These are phyloP conservation scores for Tamias sibiricus DNA, from an alignment of 2,113 vertebrate genomes.

Conservation along the genomic window DNA sequence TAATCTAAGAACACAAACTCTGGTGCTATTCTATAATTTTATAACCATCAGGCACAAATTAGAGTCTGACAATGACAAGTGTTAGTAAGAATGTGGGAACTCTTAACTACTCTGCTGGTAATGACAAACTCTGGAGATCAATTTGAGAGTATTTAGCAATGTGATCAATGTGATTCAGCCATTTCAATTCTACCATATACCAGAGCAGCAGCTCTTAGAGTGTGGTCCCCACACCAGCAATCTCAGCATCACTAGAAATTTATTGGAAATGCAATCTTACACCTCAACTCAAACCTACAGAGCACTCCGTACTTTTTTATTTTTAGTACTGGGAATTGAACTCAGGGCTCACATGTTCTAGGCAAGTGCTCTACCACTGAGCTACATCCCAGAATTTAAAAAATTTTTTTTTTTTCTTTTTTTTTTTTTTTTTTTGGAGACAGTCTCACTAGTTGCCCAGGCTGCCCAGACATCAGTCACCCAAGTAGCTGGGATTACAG, in stretches of 20 bases:
- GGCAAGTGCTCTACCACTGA: too few relatives aligned
- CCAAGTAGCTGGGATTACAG: too few relatives aligned
- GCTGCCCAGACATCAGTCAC: too few relatives aligned
- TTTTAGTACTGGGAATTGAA: too few relatives aligned
- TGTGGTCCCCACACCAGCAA: neutral
- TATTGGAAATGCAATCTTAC: neutral
- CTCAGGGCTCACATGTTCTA: too few relatives aligned
- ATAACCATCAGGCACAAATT: neutral
- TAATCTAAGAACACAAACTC: neutral
- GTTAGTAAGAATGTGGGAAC: neutral
- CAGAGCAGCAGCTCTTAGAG: neutral
- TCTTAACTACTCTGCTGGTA: neutral
- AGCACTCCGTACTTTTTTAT: neutral
- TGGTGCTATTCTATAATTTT: neutral
- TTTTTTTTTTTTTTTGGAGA: too few relatives aligned
- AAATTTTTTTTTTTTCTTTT: too few relatives aligned
- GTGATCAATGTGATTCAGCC: neutral
- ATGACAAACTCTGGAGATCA: neutral
- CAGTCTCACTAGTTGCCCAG: too few relatives aligned
- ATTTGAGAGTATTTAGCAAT: neutral
- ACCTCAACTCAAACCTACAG: neutral
- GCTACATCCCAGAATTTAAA: too few relatives aligned
- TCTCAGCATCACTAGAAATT: neutral
- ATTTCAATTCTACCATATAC: neutral
- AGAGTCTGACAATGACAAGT: neutral